phyloP scores from a whole-genome alignment of 1,140 invertebrate genomes.

The Belonocnema kinseyi region DNA sequence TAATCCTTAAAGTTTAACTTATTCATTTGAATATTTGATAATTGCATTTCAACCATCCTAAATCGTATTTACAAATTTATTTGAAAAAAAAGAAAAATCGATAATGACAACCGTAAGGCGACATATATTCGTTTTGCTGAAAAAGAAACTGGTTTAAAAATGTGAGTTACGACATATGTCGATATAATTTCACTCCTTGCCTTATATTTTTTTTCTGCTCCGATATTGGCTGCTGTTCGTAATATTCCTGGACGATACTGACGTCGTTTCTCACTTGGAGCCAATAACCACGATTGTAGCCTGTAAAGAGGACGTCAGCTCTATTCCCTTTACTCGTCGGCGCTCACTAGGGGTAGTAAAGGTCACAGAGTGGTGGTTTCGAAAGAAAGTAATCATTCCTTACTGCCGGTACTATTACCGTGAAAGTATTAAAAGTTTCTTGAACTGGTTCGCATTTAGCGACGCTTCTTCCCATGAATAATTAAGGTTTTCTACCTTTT shows the following conservation, averaged over 20 bases:
- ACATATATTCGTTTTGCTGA: not conserved
- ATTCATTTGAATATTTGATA: too few species aligned
- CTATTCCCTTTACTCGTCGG: conserved; percentile 15
- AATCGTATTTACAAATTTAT: too few species aligned
- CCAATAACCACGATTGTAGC: conserved; percentile 28
- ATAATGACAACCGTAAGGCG: too few species aligned
- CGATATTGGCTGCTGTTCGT: conserved; percentile 29
- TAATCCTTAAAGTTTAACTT: too few species aligned
- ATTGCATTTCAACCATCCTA: too few species aligned
- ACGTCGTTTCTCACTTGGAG: conserved; percentile 25
- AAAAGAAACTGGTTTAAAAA: conserved; percentile 4
- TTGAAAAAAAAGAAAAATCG: too few species aligned
- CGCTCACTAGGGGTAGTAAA: conserved; percentile 20
- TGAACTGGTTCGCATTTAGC: conserved; percentile 7
- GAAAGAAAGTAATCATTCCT: conserved; percentile 30
- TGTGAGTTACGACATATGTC: conserved; percentile 7
- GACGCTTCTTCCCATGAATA: not conserved
- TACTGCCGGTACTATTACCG: conserved; percentile 13
- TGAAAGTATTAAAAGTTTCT: conserved; percentile 16
- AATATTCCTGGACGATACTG: conserved; percentile 22
- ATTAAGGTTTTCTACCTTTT: too few species aligned
- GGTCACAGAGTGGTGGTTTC: conserved; percentile 25
- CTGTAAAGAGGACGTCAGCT: conserved; percentile 29
- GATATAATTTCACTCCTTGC: conserved; percentile 1
- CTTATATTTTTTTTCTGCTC: conserved; percentile 9